Percentiles rank a stretch among this genome's conserved stretches.
Evolutionary conservation across 2,113 vertebrate species (phyloP).

Genomic region (Chlamydotis undulata): DNA sequence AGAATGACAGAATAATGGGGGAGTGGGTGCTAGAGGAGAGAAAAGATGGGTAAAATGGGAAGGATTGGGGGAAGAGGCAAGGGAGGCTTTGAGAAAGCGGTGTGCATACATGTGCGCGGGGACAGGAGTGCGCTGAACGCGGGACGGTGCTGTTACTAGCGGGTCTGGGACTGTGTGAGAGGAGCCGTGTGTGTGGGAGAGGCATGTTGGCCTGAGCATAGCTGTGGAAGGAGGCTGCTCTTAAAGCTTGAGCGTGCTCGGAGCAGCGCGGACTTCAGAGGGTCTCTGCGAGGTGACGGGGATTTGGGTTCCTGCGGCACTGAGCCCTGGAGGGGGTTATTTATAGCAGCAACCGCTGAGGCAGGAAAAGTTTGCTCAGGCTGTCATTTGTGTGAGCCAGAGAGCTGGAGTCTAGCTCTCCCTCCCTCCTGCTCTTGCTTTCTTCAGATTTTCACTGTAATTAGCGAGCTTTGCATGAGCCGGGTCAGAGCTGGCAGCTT

Average conservation of each 20-base stretch:
- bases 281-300: neutral
- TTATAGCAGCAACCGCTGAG: conserved; percentile 56
- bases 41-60: neutral
- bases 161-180: fast-evolving
- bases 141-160: neutral
- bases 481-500: neutral
- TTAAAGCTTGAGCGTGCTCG: fast-evolving
- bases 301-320: conserved; percentile 24
- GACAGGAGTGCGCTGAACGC: neutral
- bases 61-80: neutral
- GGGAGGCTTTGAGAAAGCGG: neutral
- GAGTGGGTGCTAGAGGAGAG: neutral
- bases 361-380: conserved; percentile 46
- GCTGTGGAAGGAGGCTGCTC: neutral
- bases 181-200: too few species aligned
- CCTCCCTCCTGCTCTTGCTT: neutral
- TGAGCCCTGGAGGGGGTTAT: conserved; percentile 40
- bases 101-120: too few species aligned
- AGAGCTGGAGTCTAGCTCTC: neutral
- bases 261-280: neutral
- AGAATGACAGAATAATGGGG: neutral
- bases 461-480: neutral
- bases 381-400: conserved; percentile 11
- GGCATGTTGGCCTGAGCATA: fast-evolving
- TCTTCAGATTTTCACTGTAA: conserved; percentile 28